Evolutionary conservation across 1,140 invertebrate genomes (phyloP), one percentile per base, ranked within the genome.

Genomic region (Zaprionus ghesquierei): DNA sequence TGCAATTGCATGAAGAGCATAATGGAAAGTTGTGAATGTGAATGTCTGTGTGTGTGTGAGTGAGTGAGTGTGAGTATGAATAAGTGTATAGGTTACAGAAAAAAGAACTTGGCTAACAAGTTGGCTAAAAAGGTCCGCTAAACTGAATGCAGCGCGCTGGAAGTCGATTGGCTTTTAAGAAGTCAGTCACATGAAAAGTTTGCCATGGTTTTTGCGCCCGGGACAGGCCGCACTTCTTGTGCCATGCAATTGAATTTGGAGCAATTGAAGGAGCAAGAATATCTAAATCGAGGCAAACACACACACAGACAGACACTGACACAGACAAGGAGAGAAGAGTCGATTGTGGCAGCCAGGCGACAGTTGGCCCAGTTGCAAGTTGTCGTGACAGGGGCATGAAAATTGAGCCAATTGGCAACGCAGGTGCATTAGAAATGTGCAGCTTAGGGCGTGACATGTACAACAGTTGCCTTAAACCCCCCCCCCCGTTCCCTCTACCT

Each of bases 391-490:
- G 72, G 76, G 79, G 62, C 73, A 66, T 66, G 72, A 79, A 87
- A 89, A 87, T 87, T 89, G 84, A 87, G 82, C 61, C 84, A 87
- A 87, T 87, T 87, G 79, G 64, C 72, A 60, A 65, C 68, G 76
- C 84, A 87, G 84, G 75, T 87, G 79, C 79, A 87, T 87, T 87
- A 82, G 84, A 87, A 89, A 89, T 89, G 76, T 82, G 79, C 79
- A 64, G 54, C 58, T 69, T 53, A 25, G 13, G 27, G 63, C 63
- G 53, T 65, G 62, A 23, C 51, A 85, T 76, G 63, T 70, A 78
- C 59, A 73, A 79, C 56, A 35, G 59, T 62, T 73, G 29, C 31
- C 41, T 25, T 22, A 41, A 41, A 35, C 15, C 63, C 20, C 27
- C 49, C 2, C 5, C n/a, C 2, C 41, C 22, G 44, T n/a, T 33